Evolutionary conservation across 2,888 invertebrate species (phyloP), one percentile per base, ranked within the genome.

Genomic region (Muschampia plurimacula): DNA sequence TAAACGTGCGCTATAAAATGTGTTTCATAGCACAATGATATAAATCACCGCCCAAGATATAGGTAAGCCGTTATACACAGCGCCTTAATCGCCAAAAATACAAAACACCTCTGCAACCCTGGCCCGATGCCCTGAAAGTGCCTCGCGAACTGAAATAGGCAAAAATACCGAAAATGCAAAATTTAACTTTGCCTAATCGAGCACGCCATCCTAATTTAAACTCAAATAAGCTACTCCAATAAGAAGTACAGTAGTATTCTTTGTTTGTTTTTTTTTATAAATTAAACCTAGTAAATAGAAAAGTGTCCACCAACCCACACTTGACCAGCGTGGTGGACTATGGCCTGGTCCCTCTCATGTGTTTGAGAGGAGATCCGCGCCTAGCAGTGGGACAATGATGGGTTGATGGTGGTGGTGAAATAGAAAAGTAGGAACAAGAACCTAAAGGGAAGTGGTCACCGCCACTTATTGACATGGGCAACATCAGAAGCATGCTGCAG

Each of bases 41-140:
- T 22, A 9, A 55, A 22, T 55, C 55, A 22, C 9, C n/a, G 22
- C 57, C 57, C 22, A 28, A 4, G n/a, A 49, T 49, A 57, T 28
- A 57, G 55, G 10, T 22, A 55, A 55, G 3, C 22, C 28, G 5
- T 28, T 28, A 28, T 12, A 9, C 28, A 28, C 9, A 28, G 57
- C 57, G 12, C 15, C 55, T 55, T 55, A 8, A 55, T 55, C 9
- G 22, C 9, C 28, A 28, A 57, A 57, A 57, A 12, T 28, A 57
- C 57, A 55, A 28, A 55, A 22, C 55, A 22, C 22, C 55, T 55
- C 22, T 2, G 10, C 55, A 55, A 9, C 55, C 22, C 55, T 55
- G 55, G 55, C 55, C 55, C 22, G 55, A 28, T 55, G 55, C 55
- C 55, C 55, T 55, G 55, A 55, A 55, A 52, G 15, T 52, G 52